Evolutionary conservation across 2,888 invertebrate genomes (phyloP).

Genomic region (Ennomos fuscantarius): DNA sequence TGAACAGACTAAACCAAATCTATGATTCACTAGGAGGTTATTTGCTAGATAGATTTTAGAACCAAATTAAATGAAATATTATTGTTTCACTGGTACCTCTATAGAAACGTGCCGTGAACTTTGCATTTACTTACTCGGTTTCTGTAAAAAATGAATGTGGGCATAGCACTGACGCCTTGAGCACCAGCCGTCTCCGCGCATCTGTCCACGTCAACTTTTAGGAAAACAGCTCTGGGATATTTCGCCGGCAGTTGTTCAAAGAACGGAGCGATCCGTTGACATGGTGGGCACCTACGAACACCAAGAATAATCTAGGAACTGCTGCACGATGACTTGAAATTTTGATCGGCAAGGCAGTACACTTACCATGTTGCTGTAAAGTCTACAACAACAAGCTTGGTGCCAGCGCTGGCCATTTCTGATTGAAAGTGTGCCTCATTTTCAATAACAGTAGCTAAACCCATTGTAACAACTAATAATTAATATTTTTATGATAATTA

Average conservation of each 20-base stretch:
- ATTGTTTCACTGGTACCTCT: no score
- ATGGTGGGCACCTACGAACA: constrained; percentile 95
- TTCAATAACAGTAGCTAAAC: constrained; percentile 87
- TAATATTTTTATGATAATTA: constrained; percentile 37
- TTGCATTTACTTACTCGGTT: constrained; percentile 85
- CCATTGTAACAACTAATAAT: constrained; percentile 66
- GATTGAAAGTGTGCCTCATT: constrained; percentile 93
- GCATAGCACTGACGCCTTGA: constrained; percentile 98
- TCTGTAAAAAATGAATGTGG: constrained; percentile 98
- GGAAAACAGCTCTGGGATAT: constrained; percentile 95
- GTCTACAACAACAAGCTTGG: constrained; percentile 96
- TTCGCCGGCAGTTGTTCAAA: constrained; percentile 95
- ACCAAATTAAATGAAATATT: no score
- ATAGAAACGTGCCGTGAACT: no score
- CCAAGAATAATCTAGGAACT: constrained; percentile 34
- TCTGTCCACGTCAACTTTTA: constrained; percentile 98
- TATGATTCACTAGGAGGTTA: no score
- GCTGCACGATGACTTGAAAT: constrained; percentile 65
- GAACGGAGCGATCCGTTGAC: constrained; percentile 96
- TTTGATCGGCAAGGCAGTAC: constrained; percentile 54
- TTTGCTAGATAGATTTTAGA: no score
- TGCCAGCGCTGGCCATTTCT: constrained; percentile 93
- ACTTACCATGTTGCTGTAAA: constrained; percentile 96
- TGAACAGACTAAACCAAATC: no score
- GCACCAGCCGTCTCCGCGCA: constrained; percentile 94